Evolutionary conservation across 2,888 invertebrate genomes (phyloP), one percentile per base, ranked within the genome.

Genomic region (Priocnemis perturbator): DNA sequence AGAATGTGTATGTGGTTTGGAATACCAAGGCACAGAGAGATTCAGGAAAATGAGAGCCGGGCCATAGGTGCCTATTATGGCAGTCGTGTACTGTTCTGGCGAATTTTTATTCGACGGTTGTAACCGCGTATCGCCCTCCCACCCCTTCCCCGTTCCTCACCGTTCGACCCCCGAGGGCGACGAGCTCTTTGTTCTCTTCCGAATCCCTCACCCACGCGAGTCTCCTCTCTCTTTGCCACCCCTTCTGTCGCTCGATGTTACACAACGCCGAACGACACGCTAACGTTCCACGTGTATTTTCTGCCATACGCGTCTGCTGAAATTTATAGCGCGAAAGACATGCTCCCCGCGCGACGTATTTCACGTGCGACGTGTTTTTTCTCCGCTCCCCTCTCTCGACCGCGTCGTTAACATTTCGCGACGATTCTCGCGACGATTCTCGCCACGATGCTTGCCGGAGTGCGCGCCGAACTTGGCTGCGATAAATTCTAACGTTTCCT

Each of bases 101-200:
- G 76, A 81, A 82, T 85, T 83, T 86, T 86, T 86, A 84, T 87
- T 85, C 81, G 81, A 76, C 81, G 81, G 77, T 84, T 85, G 84
- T 85, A 84, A 85, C 84, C 77, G 76, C 81, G 76, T 79, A 80
- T 79, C 80, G 73, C 73, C 69, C 77, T 52, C 59, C 57, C 56
- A 11, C 20, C 52, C 52, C 61, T 47, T 15, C 52, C 30, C 50
- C 63, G 30, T 47, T 59, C 58, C 61, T 61, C 56, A 48, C 68
- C 60, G 50, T 50, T 19, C 50, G 53, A 62, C 66, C 72, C 78
- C 78, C 76, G 59, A 74, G 80, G 81, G 80, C 77, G 78, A 76
- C 77, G 78, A 71, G 77, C 82, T 84, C 84, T 86, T 87, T 86
- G 86, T 85, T 85, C 81, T 78, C 74, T 78, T 81, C 71, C 72